Evolutionary conservation across 2,888 invertebrate genomes (phyloP), one percentile per base, ranked within the genome.

Genomic region (Agriotes lineatus): DNA sequence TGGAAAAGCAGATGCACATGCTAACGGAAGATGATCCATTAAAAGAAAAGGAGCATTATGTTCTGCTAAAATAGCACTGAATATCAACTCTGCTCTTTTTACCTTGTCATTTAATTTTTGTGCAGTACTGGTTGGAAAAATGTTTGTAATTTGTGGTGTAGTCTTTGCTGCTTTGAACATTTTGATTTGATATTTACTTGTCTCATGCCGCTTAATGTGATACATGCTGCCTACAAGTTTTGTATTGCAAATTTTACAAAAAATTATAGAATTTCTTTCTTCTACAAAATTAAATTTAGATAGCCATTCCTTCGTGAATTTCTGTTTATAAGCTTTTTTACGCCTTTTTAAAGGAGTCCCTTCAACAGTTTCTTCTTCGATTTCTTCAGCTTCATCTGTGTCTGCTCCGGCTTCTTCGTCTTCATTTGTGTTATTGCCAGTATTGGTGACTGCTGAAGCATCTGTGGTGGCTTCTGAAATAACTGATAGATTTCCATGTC

Each of bases 11-110:
- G 39, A 39, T 12, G 18, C 12, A 6, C 72, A 9, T 0, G 73
- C 57, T 18, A 61, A 37, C 2, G 70, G 60, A 18, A 75, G 56
- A 57, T 74, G 73, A 44, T 75, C 74, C 72, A 74, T 72, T 5
- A 74, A 20, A 6, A 59, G 16, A 65, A 76, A 71, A 2, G 39
- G 39, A 5, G 14, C 2, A 39, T 39, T 39, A 12, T 39, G 39
- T 39, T 39, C 39, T 14, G 18, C 73, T 69, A 74, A 50, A 48
- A 75, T 74, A 65, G 65, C 64, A 20, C 37, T 18, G 30, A 70
- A 44, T 70, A 72, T 72, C 12, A 74, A 35, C 52, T 74, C 74
- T 16, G 68, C 57, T 19, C 30, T 33, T 35, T 70, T 67, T 12
- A 61, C 44, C 19, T 9, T 6, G 1, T 54, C 22, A 14, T 20